A percentile compares a stretch with the other conserved stretches of the same genome.
phyloP scores from a whole-genome alignment of 2,113 vertebrate genomes.

The Tachuris rubrigastra region DNA sequence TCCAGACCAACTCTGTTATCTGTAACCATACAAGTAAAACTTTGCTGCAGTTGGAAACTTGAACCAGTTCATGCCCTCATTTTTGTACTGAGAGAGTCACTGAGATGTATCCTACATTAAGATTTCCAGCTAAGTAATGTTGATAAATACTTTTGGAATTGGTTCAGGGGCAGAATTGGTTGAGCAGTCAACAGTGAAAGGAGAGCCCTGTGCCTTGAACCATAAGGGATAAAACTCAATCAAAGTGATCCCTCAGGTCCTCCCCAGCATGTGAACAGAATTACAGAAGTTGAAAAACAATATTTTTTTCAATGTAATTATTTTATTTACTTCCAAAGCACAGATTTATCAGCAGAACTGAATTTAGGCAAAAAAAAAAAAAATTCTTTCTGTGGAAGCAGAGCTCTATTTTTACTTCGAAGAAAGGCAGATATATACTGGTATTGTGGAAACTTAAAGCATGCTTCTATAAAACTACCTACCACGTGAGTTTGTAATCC shows the following conservation, averaged over 20 bases:
- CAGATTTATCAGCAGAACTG: conserved; percentile 36
- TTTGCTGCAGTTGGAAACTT: background rate
- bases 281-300: background rate
- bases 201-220: conserved; percentile 42
- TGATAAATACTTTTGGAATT: conserved; percentile 14
- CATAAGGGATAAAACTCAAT: conserved; percentile 34
- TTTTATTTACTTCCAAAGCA: conserved; percentile 43
- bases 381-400: background rate
- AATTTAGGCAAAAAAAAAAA: background rate
- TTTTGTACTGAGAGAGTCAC: background rate
- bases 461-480: conserved; percentile 20
- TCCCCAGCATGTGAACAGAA: background rate
- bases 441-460: conserved; percentile 17
- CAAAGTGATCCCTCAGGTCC: background rate
- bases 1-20: background rate
- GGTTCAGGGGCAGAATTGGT: conserved; percentile 25
- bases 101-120: background rate
- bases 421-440: background rate
- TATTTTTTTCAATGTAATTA: conserved; percentile 42
- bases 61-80: background rate
- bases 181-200: conserved; percentile 51
- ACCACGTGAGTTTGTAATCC: conserved; percentile 1
- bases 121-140: conserved; percentile 18
- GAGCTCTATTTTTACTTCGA: conserved; percentile 8
- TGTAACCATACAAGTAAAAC: background rate